Evolutionary conservation across 2,113 vertebrate genomes (phyloP).

Genomic region (Percopsis transmontana): DNA sequence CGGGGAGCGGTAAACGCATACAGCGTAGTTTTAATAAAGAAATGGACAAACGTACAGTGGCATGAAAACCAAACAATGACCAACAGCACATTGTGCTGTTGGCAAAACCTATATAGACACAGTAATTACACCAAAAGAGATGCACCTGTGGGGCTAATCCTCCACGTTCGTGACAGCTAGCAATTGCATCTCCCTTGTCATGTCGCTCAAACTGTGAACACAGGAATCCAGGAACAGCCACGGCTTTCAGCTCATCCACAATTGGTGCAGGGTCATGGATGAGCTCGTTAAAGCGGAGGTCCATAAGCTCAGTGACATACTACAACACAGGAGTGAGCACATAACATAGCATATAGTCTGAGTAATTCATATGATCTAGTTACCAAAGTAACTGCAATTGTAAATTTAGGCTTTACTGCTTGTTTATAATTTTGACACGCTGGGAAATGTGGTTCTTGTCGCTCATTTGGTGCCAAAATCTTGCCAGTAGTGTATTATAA

Average conservation of each 20-base stretch:
- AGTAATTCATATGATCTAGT: too few species aligned
- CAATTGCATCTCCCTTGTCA: not conserved
- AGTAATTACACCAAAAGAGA: too few species aligned
- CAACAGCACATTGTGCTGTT: too few species aligned
- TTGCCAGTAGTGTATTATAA: not conserved
- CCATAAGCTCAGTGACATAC: not conserved
- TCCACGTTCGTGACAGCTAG: too few species aligned
- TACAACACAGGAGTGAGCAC: too few species aligned
- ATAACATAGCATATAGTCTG: too few species aligned
- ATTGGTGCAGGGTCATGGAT: not conserved
- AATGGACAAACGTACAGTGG: too few species aligned
- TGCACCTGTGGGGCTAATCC: too few species aligned
- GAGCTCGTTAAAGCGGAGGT: slow-evolving; percentile 2
- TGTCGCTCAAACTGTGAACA: not conserved
- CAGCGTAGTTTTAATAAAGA: too few species aligned
- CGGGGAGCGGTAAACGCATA: too few species aligned
- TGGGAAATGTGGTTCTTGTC: not conserved
- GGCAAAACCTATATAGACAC: too few species aligned
- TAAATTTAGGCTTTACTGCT: not conserved
- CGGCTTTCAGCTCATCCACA: not conserved
- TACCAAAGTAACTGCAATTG: not conserved
- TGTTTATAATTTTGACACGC: not conserved
- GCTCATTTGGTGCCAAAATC: not conserved
- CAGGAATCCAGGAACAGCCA: slow-evolving; percentile 7
- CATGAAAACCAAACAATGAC: too few species aligned